These are phyloP conservation scores for Mustela nigripes DNA, from an alignment of 2,113 vertebrate species.

Conservation along the genomic window DNA sequence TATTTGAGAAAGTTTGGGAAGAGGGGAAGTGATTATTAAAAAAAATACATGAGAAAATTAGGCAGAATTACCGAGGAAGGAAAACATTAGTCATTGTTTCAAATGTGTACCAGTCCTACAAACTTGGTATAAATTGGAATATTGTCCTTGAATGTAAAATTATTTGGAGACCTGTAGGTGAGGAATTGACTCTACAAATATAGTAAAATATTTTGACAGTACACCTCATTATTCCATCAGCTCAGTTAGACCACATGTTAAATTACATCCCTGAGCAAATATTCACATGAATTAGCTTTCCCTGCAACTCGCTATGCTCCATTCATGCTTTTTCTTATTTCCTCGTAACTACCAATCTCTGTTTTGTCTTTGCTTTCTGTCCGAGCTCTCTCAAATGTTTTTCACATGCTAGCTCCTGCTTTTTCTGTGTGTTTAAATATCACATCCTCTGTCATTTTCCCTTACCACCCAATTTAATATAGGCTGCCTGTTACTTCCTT, in stretches of 20 bases:
- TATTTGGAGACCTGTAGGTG: not conserved
- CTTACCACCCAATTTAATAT: not conserved
- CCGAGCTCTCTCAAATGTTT: not conserved
- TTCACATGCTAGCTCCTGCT: not conserved
- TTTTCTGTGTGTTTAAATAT: not conserved
- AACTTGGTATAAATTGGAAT: slow-evolving; percentile 32
- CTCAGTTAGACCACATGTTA: not conserved
- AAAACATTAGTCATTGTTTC: slow-evolving; percentile 41
- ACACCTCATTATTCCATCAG: not conserved
- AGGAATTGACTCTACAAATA: not conserved
- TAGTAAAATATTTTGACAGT: not conserved
- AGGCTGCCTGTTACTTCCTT: not conserved
- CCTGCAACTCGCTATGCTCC: not conserved
- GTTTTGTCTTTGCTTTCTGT: not conserved
- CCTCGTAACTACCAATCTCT: not conserved
- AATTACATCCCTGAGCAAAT: not conserved
- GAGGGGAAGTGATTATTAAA: not conserved
- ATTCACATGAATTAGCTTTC: not conserved
- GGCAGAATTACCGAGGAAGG: not conserved
- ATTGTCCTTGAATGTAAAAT: not conserved
- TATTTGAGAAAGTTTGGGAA: not conserved
- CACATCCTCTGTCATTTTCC: not conserved
- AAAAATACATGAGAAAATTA: not conserved
- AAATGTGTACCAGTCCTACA: not conserved
- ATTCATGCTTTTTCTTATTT: not conserved